Conservation (phyloP, 2,888 invertebrate species). For the Aricia artaxerxes region DNA sequence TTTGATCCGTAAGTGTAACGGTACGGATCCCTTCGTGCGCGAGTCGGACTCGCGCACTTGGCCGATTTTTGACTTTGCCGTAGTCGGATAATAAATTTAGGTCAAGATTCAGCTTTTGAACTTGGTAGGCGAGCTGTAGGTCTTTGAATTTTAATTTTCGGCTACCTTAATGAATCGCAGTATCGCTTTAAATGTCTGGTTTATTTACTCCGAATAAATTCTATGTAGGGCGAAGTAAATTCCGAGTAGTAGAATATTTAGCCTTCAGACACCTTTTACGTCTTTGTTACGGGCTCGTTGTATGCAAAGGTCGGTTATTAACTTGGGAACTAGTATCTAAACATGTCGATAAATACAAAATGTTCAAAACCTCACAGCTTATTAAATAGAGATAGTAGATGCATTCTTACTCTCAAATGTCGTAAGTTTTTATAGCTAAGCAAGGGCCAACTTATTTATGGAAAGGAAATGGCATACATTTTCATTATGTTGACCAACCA, state of each 20-base stretch:
- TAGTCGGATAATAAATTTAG: neutral
- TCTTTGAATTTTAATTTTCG: neutral
- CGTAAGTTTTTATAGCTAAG: neutral
- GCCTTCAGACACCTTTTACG: conserved; percentile 24
- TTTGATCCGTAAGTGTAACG: too few species aligned
- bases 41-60: too few species aligned
- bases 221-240: neutral
- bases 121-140: neutral
- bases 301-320: neutral
- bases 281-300: neutral
- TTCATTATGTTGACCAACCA: too few species aligned
- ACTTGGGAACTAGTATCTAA: neutral
- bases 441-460: neutral
- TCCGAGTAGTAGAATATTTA: neutral
- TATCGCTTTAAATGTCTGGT: neutral
- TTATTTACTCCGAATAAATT: neutral
- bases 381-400: neutral
- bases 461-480: too few species aligned
- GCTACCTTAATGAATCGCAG: neutral
- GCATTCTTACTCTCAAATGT: neutral
- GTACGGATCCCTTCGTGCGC: too few species aligned
- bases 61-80: neutral
- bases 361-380: neutral
- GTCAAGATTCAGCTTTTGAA: neutral
- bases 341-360: too few species aligned